Evolutionary conservation across 1,140 invertebrate genomes (phyloP).

Genomic region (Micrasema minimum): DNA sequence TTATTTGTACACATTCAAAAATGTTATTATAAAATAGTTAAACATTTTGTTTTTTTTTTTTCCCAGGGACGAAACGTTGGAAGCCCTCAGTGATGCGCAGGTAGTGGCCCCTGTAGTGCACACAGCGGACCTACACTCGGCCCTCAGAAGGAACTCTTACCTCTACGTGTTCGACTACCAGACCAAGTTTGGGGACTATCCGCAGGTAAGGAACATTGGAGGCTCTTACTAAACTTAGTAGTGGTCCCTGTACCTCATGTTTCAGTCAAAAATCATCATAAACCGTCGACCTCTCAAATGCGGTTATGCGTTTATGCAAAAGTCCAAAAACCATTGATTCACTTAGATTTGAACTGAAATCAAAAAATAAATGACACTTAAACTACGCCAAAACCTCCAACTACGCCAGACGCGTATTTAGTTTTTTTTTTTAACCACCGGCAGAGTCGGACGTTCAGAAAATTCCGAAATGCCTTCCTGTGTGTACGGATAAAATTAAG

Average conservation of each 20-base stretch:
- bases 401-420: not conserved
- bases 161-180: slow-evolving; percentile 96
- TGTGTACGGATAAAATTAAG: too few relatives aligned
- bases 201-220: slow-evolving; percentile 85
- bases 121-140: slow-evolving; percentile 92
- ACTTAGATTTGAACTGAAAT: too few relatives aligned
- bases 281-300: too few relatives aligned
- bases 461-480: too few relatives aligned
- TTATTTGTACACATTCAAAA: too few relatives aligned
- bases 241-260: too few relatives aligned
- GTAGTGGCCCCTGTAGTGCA: slow-evolving; percentile 92
- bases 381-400: too few relatives aligned
- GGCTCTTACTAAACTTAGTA: not conserved
- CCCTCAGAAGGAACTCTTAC: slow-evolving; percentile 83
- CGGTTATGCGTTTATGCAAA: not conserved
- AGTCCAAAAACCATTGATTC: not conserved
- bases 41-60: slow-evolving; percentile 31
- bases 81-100: slow-evolving; percentile 92
- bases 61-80: slow-evolving; percentile 90
- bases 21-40: too few relatives aligned
- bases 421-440: too few relatives aligned
- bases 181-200: slow-evolving; percentile 89
- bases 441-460: too few relatives aligned
- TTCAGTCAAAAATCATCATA: too few relatives aligned
- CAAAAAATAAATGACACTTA: too few relatives aligned